Evolutionary conservation across 1,140 invertebrate species (phyloP), one percentile per base, ranked within the genome.

Genomic region (Zaprionus gabonicus): DNA sequence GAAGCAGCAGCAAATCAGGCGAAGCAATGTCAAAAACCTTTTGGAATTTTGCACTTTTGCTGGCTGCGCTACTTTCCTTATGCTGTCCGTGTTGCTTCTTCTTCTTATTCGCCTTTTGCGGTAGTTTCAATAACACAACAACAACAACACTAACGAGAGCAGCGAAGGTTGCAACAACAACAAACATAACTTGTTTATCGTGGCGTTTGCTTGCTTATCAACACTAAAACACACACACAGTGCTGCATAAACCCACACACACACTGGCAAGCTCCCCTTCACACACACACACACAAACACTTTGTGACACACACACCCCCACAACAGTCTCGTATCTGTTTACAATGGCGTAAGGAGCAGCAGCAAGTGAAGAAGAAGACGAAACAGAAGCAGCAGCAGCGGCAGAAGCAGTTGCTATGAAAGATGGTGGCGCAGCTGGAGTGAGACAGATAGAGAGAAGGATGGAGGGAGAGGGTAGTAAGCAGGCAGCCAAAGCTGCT

Each of bases 161-260:
- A 79, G 38, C 15, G 2, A 41, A n/a, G 15, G 13, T 5, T n/a
- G 38, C 67, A 73, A 56, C 70, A 64, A 80, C 69, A 81, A 81
- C 66, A 79, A 55, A 63, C 73, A 36, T 44, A 68, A 76, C 67
- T 80, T 71, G 78, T 75, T 80, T 78, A 80, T 86, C 80, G 41
- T 71, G 25, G 53, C 71, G 71, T 62, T 88, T 79, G 65, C 75
- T 73, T 69, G 81, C 81, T 87, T 87, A 88, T 88, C 84, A 87
- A 66, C 60, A 65, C 75, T 77, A 77, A 68, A 76, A 69, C 49
- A 70, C 28, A 71, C 67, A 70, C 76, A 67, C 10, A 34, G 57
- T n/a, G 15, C 38, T 41, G 38, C 15, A 15, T 46, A 46, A 38
- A n/a, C 38, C 15, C 15, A 15, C 36, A 36, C n/a, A 58, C 51